These are phyloP conservation scores for Pristiophorus japonicus DNA, from an alignment of 2,113 vertebrate species.

Conservation along the genomic window DNA sequence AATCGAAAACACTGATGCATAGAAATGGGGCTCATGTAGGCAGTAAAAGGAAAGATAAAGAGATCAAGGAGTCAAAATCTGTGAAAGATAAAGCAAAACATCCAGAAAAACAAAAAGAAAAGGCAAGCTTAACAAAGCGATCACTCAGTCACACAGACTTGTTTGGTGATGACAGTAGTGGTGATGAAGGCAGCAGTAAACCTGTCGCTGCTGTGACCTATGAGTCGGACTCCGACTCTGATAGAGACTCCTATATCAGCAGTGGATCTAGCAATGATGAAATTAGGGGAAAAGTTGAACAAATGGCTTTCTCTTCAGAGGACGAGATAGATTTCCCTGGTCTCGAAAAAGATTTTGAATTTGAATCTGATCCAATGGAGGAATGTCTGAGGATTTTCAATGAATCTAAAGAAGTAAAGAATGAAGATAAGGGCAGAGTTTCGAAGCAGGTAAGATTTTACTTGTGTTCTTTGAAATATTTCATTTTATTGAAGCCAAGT, in stretches of 20 bases:
- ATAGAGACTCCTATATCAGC: constrained; percentile 39
- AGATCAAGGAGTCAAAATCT: constrained; percentile 42
- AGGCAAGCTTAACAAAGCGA: constrained; percentile 51
- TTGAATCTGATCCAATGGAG: constrained; percentile 88
- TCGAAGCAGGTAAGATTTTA: constrained; percentile 70
- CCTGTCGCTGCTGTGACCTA: constrained; percentile 41
- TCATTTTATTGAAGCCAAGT: background rate
- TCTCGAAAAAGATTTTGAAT: constrained; percentile 78
- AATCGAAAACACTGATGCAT: constrained; percentile 44
- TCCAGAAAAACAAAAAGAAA: constrained; percentile 44
- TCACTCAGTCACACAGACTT: constrained; percentile 78
- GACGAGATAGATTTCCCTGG: constrained; percentile 62
- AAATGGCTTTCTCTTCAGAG: constrained; percentile 42
- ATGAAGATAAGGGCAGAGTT: constrained; percentile 84
- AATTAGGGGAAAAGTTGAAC: background rate
- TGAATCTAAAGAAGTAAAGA: constrained; percentile 86
- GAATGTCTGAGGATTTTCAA: constrained; percentile 95
- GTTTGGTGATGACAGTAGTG: constrained; percentile 89
- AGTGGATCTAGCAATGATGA: constrained; percentile 24
- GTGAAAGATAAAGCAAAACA: background rate
- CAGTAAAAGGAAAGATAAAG: constrained; percentile 47
- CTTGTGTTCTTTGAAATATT: constrained; percentile 13
- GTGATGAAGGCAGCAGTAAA: constrained; percentile 53
- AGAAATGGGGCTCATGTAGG: constrained; percentile 60
- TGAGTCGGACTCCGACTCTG: constrained; percentile 48